Percentiles rank a stretch among this genome's conserved stretches.
Evolutionary conservation across 2,113 vertebrate genomes (phyloP).

Genomic region (Tachuris rubrigastra): DNA sequence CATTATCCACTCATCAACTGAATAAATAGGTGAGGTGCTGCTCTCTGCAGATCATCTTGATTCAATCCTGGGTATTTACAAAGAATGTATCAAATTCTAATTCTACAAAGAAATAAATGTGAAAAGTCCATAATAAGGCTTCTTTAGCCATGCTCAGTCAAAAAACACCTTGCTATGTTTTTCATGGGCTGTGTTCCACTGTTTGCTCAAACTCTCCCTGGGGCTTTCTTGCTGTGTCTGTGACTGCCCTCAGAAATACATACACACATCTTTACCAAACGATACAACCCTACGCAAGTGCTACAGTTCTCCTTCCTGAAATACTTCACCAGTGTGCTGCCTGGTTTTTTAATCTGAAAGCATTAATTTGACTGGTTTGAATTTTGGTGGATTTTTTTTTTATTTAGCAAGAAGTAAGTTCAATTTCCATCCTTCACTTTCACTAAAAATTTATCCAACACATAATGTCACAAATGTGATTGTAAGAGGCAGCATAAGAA

Average conservation of each 20-base stretch:
- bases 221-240: neutral
- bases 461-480: neutral
- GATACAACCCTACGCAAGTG: neutral
- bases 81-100: neutral
- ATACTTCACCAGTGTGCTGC: neutral
- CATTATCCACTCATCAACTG: neutral
- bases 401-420: neutral
- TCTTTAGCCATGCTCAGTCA: neutral
- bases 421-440: neutral
- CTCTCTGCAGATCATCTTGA: neutral
- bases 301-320: neutral
- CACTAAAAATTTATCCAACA: neutral
- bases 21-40: neutral
- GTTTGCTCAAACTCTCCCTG: neutral
- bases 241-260: neutral
- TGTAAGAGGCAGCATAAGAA: neutral
- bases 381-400: neutral
- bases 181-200: accelerated
- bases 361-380: neutral
- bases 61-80: neutral
- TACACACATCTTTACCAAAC: neutral
- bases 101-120: neutral
- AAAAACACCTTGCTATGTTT: neutral
- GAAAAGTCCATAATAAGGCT: neutral
- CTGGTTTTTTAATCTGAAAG: neutral